Evolutionary conservation across 2,113 vertebrate species (phyloP).

Genomic region (Rhombomys opimus): DNA sequence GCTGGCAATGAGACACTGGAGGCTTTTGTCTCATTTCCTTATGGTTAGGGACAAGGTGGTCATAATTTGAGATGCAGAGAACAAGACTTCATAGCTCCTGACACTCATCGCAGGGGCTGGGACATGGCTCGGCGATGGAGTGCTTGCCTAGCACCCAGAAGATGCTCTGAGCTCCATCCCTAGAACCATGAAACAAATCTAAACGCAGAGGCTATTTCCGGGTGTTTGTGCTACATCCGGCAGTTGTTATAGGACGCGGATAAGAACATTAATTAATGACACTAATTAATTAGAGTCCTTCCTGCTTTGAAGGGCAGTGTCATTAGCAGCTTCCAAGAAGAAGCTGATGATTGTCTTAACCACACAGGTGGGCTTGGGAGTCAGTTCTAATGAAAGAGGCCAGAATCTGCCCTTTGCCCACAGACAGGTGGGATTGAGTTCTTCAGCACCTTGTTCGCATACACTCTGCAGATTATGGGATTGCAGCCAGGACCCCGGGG

Average conservation of each 20-base stretch:
- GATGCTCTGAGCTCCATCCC: background rate
- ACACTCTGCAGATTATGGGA: background rate
- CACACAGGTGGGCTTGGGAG: background rate
- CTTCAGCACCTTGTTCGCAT: background rate
- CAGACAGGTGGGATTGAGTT: background rate
- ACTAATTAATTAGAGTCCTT: slow-evolving; percentile 19
- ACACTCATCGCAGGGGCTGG: background rate
- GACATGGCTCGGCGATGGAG: background rate
- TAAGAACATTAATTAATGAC: background rate
- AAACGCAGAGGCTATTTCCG: background rate
- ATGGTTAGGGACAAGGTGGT: background rate
- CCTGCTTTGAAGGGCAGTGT: slow-evolving; percentile 49
- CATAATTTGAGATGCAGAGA: background rate
- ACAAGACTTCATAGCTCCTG: background rate
- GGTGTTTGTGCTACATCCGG: background rate
- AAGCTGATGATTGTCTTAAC: background rate
- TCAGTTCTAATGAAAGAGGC: background rate
- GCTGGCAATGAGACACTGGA: accelerated
- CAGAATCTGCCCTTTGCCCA: background rate
- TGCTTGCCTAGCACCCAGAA: background rate
- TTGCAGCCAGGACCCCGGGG: background rate
- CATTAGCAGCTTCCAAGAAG: background rate
- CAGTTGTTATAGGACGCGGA: background rate
- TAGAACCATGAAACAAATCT: background rate
- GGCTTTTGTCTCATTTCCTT: background rate